Conservation (phyloP, 1,140 invertebrate genomes). For the Plutomurus gul region DNA sequence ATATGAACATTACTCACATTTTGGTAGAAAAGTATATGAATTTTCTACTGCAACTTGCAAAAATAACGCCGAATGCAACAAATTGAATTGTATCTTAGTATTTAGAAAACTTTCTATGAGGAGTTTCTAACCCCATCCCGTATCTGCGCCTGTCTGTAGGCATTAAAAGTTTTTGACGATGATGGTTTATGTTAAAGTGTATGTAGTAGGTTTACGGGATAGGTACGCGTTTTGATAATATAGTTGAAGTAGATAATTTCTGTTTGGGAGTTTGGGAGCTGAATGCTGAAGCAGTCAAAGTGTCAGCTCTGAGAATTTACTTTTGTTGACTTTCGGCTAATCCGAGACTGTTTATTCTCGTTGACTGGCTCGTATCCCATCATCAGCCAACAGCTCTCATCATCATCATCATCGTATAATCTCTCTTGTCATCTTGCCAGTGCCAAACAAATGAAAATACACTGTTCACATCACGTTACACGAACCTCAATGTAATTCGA, state of each 20-base stretch:
- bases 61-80: no score
- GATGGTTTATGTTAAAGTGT: no score
- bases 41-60: no score
- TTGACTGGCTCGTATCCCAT: neutral
- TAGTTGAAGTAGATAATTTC: neutral
- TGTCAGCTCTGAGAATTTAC: conserved; percentile 1
- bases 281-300: neutral
- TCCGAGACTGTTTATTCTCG: conserved; percentile 18
- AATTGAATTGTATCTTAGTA: no score
- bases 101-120: no score
- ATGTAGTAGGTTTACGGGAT: no score
- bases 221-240: neutral
- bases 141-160: no score
- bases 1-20: no score
- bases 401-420: neutral
- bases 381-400: neutral
- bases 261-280: neutral
- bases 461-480: neutral
- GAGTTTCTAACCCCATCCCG: no score
- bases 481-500: no score
- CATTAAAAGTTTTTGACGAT: no score
- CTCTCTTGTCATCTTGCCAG: neutral
- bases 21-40: no score
- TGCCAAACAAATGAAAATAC: neutral
- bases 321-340: conserved; percentile 24